A percentile compares a stretch with the other conserved stretches of the same genome.
Conservation (phyloP, 2,113 vertebrate genomes). For the Mustelus asterias region DNA sequence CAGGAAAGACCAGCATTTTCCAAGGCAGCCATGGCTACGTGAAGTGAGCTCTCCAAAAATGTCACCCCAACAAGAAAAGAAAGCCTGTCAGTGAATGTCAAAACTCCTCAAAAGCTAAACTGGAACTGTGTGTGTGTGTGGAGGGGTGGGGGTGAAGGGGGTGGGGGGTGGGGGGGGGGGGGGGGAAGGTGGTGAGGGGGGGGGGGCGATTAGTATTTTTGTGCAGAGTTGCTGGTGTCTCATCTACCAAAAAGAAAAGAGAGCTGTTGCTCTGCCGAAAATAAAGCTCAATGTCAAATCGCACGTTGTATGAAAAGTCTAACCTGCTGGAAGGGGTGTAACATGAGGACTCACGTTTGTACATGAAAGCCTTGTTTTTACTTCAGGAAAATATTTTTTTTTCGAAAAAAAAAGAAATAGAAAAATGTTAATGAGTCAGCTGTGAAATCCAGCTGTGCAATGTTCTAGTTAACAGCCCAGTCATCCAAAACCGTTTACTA, state of each 20-base stretch:
- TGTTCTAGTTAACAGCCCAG: constrained; percentile 18
- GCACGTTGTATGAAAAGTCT: not conserved
- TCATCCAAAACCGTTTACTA: constrained; percentile 18
- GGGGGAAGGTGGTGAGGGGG: too few species aligned
- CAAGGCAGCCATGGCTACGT: not conserved
- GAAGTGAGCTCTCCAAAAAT: not conserved
- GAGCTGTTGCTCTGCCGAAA: not conserved
- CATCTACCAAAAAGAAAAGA: not conserved
- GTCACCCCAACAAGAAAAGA: not conserved
- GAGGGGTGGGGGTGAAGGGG: too few species aligned
- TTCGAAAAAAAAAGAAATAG: not conserved
- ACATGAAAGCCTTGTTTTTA: not conserved
- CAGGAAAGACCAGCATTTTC: not conserved
- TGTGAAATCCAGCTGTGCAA: not conserved
- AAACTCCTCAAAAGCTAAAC: not conserved
- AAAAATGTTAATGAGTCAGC: constrained; percentile 5
- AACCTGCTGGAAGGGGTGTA: not conserved
- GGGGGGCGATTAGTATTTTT: not conserved
- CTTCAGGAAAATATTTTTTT: constrained; percentile 9
- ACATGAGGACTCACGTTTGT: not conserved
- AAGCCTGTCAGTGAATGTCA: not conserved
- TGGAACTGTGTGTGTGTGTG: not conserved
- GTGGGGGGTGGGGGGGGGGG: too few species aligned
- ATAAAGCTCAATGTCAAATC: not conserved
- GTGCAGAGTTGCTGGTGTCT: not conserved